phyloP scores from a whole-genome alignment of 2,888 invertebrate genomes.

The Sylvicola cinctus region DNA sequence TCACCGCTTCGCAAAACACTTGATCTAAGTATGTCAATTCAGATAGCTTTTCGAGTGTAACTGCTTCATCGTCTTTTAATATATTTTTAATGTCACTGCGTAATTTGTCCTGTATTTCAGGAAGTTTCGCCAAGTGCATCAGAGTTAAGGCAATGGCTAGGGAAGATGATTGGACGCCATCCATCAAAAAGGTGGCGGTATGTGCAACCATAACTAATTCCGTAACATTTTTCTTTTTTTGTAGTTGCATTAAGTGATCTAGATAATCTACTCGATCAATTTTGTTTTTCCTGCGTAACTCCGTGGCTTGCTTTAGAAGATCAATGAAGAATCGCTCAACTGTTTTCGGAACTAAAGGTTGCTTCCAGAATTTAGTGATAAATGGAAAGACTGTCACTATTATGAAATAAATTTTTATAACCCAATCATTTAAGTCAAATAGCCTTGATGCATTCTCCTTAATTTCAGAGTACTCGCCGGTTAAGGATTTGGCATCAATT shows the following conservation, averaged over 20 bases:
- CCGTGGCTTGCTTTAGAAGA: slow-evolving; percentile 12
- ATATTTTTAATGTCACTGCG: slow-evolving; percentile 13
- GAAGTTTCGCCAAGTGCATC: slow-evolving; percentile 15
- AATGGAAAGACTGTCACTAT: slow-evolving; percentile 8
- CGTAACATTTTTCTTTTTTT: slow-evolving; percentile 14
- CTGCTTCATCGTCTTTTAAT: slow-evolving; percentile 8
- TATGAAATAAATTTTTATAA: slow-evolving; percentile 5
- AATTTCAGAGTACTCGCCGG: slow-evolving; percentile 5
- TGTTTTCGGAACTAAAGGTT: slow-evolving; percentile 1
- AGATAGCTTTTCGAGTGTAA: slow-evolving; percentile 16
- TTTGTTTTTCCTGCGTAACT: slow-evolving; percentile 12
- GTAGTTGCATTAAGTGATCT: slow-evolving; percentile 17
- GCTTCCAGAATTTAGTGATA: slow-evolving; percentile 7
- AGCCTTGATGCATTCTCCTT: slow-evolving; percentile 7
- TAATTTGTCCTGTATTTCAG: slow-evolving; percentile 13
- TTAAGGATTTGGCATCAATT: slow-evolving; percentile 15
- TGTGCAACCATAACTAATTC: slow-evolving; percentile 13
- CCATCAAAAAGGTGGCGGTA: slow-evolving; percentile 20
- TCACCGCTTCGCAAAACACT: slow-evolving; percentile 18
- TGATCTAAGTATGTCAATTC: slow-evolving; percentile 19
- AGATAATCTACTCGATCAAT: slow-evolving; percentile 18
- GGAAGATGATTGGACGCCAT: slow-evolving; percentile 24
- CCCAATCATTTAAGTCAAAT: slow-evolving; percentile 4
- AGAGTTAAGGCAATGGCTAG: too few relatives aligned
- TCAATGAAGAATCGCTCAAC: slow-evolving; percentile 5